Conservation (phyloP, 2,113 vertebrate species). For the Tragelaphus strepsiceros region DNA sequence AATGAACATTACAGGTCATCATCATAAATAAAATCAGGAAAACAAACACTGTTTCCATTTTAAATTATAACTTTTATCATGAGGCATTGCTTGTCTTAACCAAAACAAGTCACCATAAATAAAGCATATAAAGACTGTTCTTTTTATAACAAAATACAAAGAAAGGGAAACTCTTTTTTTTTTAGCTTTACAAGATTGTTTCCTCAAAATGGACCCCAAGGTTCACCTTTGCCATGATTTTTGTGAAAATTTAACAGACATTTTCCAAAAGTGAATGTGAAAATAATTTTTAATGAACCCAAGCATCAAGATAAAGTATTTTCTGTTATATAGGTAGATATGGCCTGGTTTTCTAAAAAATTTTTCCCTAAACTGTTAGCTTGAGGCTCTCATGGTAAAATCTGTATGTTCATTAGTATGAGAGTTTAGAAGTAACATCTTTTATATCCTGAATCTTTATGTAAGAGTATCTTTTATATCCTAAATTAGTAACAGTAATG, state of each 20-base stretch:
- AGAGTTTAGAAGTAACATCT: conserved; percentile 1
- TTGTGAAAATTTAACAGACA: not conserved
- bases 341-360: not conserved
- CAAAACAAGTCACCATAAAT: conserved; percentile 15
- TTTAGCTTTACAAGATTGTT: not conserved
- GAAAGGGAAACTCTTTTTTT: not conserved
- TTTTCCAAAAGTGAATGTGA: not conserved
- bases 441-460: not conserved
- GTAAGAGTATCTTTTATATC: not conserved
- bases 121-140: not conserved
- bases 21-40: not conserved
- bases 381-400: not conserved
- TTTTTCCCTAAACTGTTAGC: not conserved
- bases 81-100: not conserved
- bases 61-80: not conserved
- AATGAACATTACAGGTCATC: not conserved
- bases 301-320: not conserved
- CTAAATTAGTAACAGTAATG: not conserved
- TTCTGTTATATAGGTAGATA: not conserved
- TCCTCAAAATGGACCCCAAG: not conserved
- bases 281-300: not conserved
- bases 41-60: not conserved
- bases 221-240: not conserved
- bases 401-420: not conserved
- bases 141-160: conserved; percentile 15